These are phyloP conservation scores for Magallana nippona DNA, from an alignment of 2,888 invertebrate species.

Conservation along the genomic window DNA sequence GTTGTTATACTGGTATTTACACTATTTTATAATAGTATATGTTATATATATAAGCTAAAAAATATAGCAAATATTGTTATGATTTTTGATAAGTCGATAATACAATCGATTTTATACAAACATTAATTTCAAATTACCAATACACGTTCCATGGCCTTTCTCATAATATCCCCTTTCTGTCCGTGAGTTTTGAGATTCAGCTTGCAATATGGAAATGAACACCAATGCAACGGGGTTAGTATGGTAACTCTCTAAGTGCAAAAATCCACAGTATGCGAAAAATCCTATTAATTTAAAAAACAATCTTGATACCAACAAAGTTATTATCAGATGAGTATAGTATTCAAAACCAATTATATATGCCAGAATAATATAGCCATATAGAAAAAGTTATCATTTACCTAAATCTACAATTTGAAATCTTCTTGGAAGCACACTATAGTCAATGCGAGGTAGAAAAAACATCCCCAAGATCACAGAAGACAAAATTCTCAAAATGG, in stretches of 20 bases:
- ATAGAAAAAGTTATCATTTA: constrained; percentile 41
- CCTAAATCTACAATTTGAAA: constrained; percentile 72
- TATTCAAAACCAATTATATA: too few relatives aligned
- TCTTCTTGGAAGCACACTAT: constrained; percentile 66
- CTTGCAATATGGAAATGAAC: constrained; percentile 59
- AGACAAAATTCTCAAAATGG: constrained; percentile 70
- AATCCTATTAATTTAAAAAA: constrained; percentile 66
- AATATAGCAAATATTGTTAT: too few relatives aligned
- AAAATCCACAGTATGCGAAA: constrained; percentile 72
- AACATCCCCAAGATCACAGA: constrained; percentile 67
- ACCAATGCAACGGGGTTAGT: constrained; percentile 70
- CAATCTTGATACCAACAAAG: too few relatives aligned
- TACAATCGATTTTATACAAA: too few relatives aligned
- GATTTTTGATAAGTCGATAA: too few relatives aligned
- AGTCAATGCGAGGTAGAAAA: constrained; percentile 71
- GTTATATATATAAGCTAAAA: too few relatives aligned
- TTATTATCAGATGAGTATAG: too few relatives aligned
- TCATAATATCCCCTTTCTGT: neutral
- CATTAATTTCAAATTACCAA: too few relatives aligned
- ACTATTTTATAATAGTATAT: too few relatives aligned
- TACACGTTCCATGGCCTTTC: too few relatives aligned
- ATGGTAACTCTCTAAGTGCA: constrained; percentile 72
- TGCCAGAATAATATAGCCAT: neutral
- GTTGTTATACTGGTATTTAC: too few relatives aligned
- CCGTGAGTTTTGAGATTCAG: constrained; percentile 15